Conservation (phyloP, 2,797 vertebrate species). For the Phataginus tetradactyla region DNA sequence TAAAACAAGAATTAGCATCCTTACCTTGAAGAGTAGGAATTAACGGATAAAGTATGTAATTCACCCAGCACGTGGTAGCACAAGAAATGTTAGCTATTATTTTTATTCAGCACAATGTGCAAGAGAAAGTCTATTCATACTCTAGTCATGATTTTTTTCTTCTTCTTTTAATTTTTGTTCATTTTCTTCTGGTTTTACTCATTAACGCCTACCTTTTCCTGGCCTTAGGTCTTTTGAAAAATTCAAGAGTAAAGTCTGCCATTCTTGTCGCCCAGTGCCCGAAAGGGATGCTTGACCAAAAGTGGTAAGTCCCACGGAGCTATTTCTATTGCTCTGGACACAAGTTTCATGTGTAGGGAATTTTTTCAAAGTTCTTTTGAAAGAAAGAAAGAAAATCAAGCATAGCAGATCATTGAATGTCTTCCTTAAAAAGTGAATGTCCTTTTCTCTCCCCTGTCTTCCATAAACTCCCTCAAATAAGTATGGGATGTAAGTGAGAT, state of each 20-base stretch:
- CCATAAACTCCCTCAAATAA: not conserved
- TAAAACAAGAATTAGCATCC: conserved; percentile 12
- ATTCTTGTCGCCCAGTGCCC: conserved; percentile 32
- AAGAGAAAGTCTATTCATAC: conserved; percentile 61
- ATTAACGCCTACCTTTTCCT: conserved; percentile 8
- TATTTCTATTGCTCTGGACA: conserved; percentile 51
- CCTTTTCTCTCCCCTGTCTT: not conserved
- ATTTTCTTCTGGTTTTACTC: conserved; percentile 65
- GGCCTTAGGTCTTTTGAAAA: conserved; percentile 63
- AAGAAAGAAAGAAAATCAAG: conserved; percentile 73
- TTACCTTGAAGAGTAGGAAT: not conserved
- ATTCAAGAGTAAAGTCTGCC: conserved; percentile 35
- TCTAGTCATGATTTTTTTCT: conserved; percentile 38
- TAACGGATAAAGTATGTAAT: not conserved
- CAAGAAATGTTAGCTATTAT: conserved; percentile 37
- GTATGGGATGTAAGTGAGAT: not conserved
- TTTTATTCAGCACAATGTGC: conserved; percentile 43
- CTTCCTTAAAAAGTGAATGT: conserved; percentile 37
- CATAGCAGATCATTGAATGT: conserved; percentile 15
- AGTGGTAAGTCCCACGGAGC: conserved; percentile 22
- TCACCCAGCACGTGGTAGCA: not conserved
- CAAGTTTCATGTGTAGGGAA: conserved; percentile 51
- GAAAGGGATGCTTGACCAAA: conserved; percentile 59
- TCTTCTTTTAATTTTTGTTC: conserved; percentile 52
- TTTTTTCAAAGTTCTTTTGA: conserved; percentile 52